Base-by-base conservation (phyloP, 2,113 vertebrate species). In the Marcusenius ussheri region DNA sequence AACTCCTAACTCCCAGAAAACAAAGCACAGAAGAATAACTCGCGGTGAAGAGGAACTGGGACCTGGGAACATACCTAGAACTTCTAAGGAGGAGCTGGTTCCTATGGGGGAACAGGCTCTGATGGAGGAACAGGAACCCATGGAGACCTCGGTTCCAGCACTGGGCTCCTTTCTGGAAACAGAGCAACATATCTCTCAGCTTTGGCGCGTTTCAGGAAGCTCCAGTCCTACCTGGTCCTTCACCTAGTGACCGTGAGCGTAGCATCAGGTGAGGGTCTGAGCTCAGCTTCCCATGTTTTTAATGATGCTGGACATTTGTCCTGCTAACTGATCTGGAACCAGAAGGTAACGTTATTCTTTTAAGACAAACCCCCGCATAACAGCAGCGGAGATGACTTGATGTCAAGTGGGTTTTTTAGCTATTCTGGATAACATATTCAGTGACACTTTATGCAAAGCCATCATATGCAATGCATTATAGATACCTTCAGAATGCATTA, bases 41-140 rank as follows among this genome's bases (percentile, higher is more conserved):
- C 85, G 91, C 46, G 31, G 70, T 15, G 86, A 24, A 10, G 15
- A 80, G 56, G 6, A 24, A 13, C 47, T 1, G 39, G 9, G 24
- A 13, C 5, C n/a, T 62, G 31, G 31, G 56, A 83, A 56, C 70
- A 45, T 31, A 91, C 90, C 90, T 89, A 88, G 42, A 74, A 27
- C 66, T 15, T 85, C 88, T 47, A 10, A 83, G 39, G 35, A 42
- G 31, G 77, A 31, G 27, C 24, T 11, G 46, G 51, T 27, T 66
- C 4, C 35, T 10, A 50, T 8, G 17, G 56, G 27, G 10, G 45
- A 42, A 89, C 56, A 56, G 7, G 24, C 42, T 7, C 39, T 47
- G 5, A 19, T 39, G 51, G 51, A 35, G 66, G 46, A n/a, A 46
- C 15, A n/a, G 83, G 53, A 31, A 74, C 15, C 83, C 56, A 50